Percentiles rank a stretch among this genome's conserved stretches.
Evolutionary conservation across 2,113 vertebrate genomes (phyloP).

Genomic region (Chelonoidis abingdonii): DNA sequence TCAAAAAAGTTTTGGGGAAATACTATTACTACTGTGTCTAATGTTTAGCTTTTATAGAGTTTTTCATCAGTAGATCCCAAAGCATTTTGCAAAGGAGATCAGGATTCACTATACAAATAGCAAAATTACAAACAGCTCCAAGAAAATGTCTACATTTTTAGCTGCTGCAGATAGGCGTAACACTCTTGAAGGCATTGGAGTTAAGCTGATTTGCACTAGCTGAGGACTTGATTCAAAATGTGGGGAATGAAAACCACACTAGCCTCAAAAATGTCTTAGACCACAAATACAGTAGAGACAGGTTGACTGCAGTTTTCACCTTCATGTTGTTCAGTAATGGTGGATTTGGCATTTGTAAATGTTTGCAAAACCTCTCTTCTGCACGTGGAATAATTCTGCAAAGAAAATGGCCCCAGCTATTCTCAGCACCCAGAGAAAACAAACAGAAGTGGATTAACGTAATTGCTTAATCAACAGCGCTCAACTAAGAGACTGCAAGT

Average conservation of each 20-base stretch:
- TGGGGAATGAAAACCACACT: not conserved
- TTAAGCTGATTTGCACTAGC: not conserved
- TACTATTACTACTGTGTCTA: not conserved
- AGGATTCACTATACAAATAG: not conserved
- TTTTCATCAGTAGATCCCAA: not conserved
- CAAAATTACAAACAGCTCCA: not conserved
- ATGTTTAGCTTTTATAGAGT: not conserved
- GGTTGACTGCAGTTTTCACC: conserved; percentile 52
- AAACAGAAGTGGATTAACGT: conserved; percentile 89
- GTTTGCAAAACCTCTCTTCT: conserved; percentile 40
- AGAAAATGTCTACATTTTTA: not conserved
- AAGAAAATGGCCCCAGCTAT: conserved; percentile 77
- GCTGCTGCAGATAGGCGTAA: not conserved
- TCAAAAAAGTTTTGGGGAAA: not conserved
- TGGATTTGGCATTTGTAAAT: conserved; percentile 40
- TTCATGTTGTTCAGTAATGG: conserved; percentile 6
- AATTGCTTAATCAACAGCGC: conserved; percentile 87
- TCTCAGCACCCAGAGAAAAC: conserved; percentile 82
- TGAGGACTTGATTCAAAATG: not conserved
- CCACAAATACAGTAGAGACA: conserved; percentile 17
- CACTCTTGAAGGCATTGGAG: not conserved
- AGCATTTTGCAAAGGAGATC: not conserved
- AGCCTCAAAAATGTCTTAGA: not conserved
- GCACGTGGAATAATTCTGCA: conserved; percentile 64
- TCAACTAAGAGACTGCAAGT: conserved; percentile 75